These are phyloP conservation scores for Tetanocera ferruginea DNA, from an alignment of 2,888 invertebrate species.

Conservation along the genomic window DNA sequence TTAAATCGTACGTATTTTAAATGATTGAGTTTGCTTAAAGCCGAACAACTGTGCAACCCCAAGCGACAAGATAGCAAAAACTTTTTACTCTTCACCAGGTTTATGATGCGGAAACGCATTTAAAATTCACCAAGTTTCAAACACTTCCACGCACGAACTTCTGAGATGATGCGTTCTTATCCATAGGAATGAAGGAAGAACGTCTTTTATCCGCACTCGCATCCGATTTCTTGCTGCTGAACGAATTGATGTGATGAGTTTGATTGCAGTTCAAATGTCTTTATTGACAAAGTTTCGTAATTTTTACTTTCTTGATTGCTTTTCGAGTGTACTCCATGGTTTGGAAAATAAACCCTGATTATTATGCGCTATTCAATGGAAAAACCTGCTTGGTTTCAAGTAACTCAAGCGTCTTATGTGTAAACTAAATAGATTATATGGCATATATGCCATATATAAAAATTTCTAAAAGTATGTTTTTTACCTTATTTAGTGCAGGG, in stretches of 20 bases:
- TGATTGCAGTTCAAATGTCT: constrained; percentile 62
- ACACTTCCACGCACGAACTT: constrained; percentile 17
- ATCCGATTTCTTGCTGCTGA: constrained; percentile 17
- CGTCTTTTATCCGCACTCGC: neutral
- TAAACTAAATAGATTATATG: neutral
- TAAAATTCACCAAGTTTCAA: constrained; percentile 25
- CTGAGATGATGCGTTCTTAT: neutral
- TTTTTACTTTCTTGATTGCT: constrained; percentile 49
- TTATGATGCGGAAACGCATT: constrained; percentile 34
- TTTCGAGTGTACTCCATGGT: constrained; percentile 52
- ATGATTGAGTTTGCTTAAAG: neutral
- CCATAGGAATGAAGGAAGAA: neutral
- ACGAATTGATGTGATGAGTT: constrained; percentile 63
- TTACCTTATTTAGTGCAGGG: no score
- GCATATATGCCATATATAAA: neutral
- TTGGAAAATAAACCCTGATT: constrained; percentile 61
- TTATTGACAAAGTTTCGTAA: constrained; percentile 49
- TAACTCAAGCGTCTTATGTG: neutral
- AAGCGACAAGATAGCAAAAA: neutral
- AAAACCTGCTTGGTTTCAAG: neutral
- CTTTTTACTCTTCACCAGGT: constrained; percentile 20
- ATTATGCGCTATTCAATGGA: neutral
- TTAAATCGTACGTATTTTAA: neutral
- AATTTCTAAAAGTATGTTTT: neutral
- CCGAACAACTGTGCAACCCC: neutral